Evolutionary conservation across 2,888 invertebrate species (phyloP), one percentile per base, ranked within the genome.

Genomic region (Drosophila lacicola): DNA sequence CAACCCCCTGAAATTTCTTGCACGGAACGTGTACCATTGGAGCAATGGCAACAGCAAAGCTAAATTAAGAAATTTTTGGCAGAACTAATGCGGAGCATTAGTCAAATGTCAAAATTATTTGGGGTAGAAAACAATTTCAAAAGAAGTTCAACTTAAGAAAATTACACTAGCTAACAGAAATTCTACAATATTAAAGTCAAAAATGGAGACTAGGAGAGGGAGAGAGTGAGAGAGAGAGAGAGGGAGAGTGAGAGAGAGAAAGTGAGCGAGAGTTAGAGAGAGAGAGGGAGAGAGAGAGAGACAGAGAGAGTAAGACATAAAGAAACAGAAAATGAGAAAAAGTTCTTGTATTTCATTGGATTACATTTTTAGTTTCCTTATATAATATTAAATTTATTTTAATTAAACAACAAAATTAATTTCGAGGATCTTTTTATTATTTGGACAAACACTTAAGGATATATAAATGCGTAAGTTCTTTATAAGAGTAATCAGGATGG

Each of bases 71-170:
- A 71, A 75, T 80, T 82, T 80, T 75, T 78, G 86, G 76, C 83
- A 73, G 83, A 85, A 85, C 84, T 87, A 87, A 85, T 85, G 84
- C 69, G 58, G 58, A 54, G 80, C 80, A 85, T 85, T 85, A 82
- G 84, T 87, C 82, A 85, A 87, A 87, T 82, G 82, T 82, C 82
- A 75, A 75, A 85, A 82, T 74, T 80, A 69, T 72, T 70, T 70
- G 74, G 68, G 62, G 57, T 71, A 61, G 57, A 73, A 77, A 78
- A 67, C 64, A 67, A 65, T 77, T 74, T 68, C 64, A 10, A 33
- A 50, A 65, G 29, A 61, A 74, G 64, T 61, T 29, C 17, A 63
- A 66, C 60, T 63, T 37, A n/a, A 25, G 37, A 56, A 57, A 57
- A 53, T 46, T 71, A 61, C 75, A 80, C 64, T 61, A 25, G 19